A percentile compares a stretch with the other conserved stretches of the same genome.
Evolutionary conservation across 2,888 invertebrate genomes (phyloP).

Genomic region (Microctonus hyperodae): DNA sequence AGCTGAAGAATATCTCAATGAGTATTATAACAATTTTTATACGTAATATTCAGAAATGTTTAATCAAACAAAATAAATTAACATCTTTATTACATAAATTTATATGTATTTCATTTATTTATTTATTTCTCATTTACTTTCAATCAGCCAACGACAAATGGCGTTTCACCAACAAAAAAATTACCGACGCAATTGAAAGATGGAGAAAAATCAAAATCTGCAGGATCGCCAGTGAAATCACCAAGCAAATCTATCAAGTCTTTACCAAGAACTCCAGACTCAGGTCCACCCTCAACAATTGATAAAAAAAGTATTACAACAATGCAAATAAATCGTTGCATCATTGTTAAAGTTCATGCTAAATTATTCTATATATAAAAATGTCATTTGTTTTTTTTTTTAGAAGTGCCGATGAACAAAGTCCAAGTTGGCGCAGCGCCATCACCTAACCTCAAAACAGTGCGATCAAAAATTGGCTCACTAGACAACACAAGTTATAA

Average conservation of each 20-base stretch:
- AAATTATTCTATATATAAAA: background rate
- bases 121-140: background rate
- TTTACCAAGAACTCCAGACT: conserved; percentile 77
- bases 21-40: background rate
- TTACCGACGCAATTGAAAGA: conserved; percentile 67
- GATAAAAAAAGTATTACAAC: conserved; percentile 75
- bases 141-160: conserved; percentile 65
- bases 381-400: conserved; percentile 43
- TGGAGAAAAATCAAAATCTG: conserved; percentile 62
- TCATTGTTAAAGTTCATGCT: background rate
- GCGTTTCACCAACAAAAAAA: conserved; percentile 76
- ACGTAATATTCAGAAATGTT: background rate
- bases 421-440: conserved; percentile 91
- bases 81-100: too few relatives aligned
- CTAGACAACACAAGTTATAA: conserved; percentile 88
- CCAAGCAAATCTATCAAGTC: conserved; percentile 69
- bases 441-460: conserved; percentile 89
- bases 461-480: conserved; percentile 92
- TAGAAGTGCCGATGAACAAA: conserved; percentile 92
- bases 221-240: conserved; percentile 64
- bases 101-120: too few relatives aligned
- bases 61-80: background rate
- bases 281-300: conserved; percentile 64
- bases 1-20: background rate
- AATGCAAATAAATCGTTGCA: conserved; percentile 12